Evolutionary conservation across 2,797 vertebrate species (phyloP).

Genomic region (Gymnoscopelus microlampas): DNA sequence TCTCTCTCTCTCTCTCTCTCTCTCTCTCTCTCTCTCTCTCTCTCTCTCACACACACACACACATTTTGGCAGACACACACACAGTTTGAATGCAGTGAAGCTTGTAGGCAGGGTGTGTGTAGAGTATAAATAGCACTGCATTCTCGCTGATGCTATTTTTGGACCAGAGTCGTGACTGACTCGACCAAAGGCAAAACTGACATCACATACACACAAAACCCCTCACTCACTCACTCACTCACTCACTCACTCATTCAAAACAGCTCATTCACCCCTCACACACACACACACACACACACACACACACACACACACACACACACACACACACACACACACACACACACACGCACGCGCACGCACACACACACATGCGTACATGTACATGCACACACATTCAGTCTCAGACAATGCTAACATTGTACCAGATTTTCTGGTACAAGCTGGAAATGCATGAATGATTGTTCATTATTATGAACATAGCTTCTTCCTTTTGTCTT

Average conservation of each 20-base stretch:
- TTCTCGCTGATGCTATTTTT: constrained; percentile 75
- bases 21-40: constrained; percentile 14
- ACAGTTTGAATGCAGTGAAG: constrained; percentile 49
- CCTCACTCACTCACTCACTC: background rate
- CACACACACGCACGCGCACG: background rate
- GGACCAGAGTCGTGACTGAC: constrained; percentile 70
- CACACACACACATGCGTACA: constrained; percentile 16
- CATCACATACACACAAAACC: background rate
- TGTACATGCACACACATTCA: background rate
- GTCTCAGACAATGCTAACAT: constrained; percentile 4
- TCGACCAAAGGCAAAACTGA: constrained; percentile 68
- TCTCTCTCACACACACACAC: constrained; percentile 17
- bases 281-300: no score
- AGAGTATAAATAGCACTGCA: constrained; percentile 79
- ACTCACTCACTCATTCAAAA: no score
- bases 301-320: constrained; percentile 14
- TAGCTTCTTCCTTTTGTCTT: constrained; percentile 48
- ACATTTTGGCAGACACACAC: constrained; percentile 9
- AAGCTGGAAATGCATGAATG: constrained; percentile 55
- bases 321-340: constrained; percentile 4
- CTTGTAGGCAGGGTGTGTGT: constrained; percentile 64
- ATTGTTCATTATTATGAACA: constrained; percentile 37
- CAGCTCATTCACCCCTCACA: no score
- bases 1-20: no score
- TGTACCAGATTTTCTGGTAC: constrained; percentile 37